Evolutionary conservation across 2,888 invertebrate species (phyloP), one percentile per base, ranked within the genome.

Genomic region (Nephrotoma flavescens): DNA sequence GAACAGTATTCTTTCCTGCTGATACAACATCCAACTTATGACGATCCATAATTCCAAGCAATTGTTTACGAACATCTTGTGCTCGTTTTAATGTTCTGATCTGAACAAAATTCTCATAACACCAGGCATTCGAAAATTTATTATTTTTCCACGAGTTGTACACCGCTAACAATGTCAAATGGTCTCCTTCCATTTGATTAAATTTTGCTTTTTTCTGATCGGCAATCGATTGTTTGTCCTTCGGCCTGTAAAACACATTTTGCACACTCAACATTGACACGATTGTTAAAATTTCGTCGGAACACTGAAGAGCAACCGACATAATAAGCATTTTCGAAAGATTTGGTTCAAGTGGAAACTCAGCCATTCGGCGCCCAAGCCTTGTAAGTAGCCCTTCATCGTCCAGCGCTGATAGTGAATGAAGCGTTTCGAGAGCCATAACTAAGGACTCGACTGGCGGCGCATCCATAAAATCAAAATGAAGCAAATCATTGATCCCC

Each of bases 381-480:
- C 97, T 92, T 0, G 96, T 97, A 11, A 97, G 92, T 83, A 97
- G 92, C 11, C 99, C 98, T 91, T 98, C 97, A 88, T 98, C 97
- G 90, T 99, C 99, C 11, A 99, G 93, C 0, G 99, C 99, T 52
- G 98, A 98, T 3, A 99, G 93, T 5, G 98, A 99, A 92, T 99
- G 99, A 88, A 99, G 92, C 89, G 98, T 98, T 90, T 99, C 99
- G 89, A 99, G 92, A 15, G 99, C 99, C 95, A 98, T 98, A 87
- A 99, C 97, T 88, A 99, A 94, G 0, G 98, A 97, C 92, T 99
- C 98, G 31, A 98, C 97, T 0, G 99, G 99, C 41, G 99, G 99
- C 0, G 99, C 97, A 92, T 99, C 99, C 99, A 99, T 99, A 92
- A 99, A 99, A 93, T 99, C 99, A 91, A 99, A 99, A 91, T 98